Base-by-base conservation (phyloP, 2,797 vertebrate genomes). In the Tinamus major region DNA sequence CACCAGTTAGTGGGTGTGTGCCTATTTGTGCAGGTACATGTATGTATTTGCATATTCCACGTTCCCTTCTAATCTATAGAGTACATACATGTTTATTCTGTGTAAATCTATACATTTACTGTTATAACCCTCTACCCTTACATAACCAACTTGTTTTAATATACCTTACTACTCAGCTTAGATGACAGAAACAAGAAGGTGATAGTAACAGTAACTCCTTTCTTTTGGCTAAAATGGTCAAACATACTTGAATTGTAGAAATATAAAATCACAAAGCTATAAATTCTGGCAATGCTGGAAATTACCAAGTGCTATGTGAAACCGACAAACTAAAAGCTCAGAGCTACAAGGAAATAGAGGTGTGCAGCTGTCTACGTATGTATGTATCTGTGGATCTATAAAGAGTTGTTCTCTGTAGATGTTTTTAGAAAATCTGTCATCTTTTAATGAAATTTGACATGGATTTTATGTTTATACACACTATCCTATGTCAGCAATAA, bases 281-380 rank as follows among this genome's bases (percentile, higher is more conserved):
- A 75, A 77, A 83, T 79, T 63, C 49, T 81, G 31, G 4, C 13
- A 13, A 72, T 80, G 12, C 44, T 72, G 71, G 17, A 46, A 35
- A 46, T n/a, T 71, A 83, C 49, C 42, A 76, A 85, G 70, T 53
- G 23, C 17, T 91, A 20, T 61, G 26, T 90, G 55, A 49, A 87
- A 85, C 68, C 79, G 31, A 53, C 83, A 53, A 59, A 79, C 27
- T 80, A 68, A 48, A 88, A 82, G n/a, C 70, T 87, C 55, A 65
- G 21, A 87, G 18, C 27, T 33, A 58, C 49, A 17, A 64, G 31
- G 33, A 84, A 86, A 84, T 44, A 70, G 44, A 75, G 67, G 48
- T 48, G 2, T 35, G 29, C 6, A 0, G 35, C 8, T 44, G 7
- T 26, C 8, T 58, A 33, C 46, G 9, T 1, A 6, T 51, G 23